These are phyloP conservation scores for Eupeodes luniger DNA, from an alignment of 2,888 invertebrate genomes.

Conservation along the genomic window DNA sequence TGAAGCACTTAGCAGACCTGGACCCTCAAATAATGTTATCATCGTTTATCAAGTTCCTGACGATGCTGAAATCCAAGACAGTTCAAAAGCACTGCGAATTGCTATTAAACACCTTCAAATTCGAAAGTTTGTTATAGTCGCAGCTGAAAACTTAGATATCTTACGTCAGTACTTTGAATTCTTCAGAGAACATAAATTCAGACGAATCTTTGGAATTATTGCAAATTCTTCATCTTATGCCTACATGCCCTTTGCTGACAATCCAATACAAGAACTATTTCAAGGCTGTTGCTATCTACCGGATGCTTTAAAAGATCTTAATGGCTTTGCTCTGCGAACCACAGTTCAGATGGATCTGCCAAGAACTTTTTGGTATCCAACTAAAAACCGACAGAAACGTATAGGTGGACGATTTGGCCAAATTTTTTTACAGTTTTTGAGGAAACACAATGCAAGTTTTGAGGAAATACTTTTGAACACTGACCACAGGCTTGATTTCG, in stretches of 20 bases:
- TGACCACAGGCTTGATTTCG: not conserved
- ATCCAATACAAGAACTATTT: not conserved
- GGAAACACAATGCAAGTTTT: not conserved
- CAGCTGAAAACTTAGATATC: not conserved
- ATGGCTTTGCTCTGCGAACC: slow-evolving; percentile 43
- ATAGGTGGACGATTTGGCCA: slow-evolving; percentile 30
- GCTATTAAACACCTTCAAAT: not conserved
- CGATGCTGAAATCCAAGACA: not conserved
- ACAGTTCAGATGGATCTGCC: slow-evolving; percentile 10
- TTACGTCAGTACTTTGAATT: not conserved
- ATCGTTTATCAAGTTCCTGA: no score
- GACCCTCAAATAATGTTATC: no score
- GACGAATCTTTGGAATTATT: not conserved
- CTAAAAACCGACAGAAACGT: not conserved
- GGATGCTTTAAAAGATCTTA: slow-evolving; percentile 26
- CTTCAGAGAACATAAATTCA: not conserved
- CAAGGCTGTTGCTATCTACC: not conserved
- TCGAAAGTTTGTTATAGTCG: slow-evolving; percentile 1
- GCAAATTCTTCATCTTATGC: not conserved
- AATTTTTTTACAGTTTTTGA: not conserved
- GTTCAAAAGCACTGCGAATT: not conserved
- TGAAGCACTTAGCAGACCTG: no score
- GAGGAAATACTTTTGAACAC: not conserved
- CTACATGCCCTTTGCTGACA: not conserved
- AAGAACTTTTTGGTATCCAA: slow-evolving; percentile 24